Evolutionary conservation across 2,888 invertebrate species (phyloP).

Genomic region (Phaonia tiefii): DNA sequence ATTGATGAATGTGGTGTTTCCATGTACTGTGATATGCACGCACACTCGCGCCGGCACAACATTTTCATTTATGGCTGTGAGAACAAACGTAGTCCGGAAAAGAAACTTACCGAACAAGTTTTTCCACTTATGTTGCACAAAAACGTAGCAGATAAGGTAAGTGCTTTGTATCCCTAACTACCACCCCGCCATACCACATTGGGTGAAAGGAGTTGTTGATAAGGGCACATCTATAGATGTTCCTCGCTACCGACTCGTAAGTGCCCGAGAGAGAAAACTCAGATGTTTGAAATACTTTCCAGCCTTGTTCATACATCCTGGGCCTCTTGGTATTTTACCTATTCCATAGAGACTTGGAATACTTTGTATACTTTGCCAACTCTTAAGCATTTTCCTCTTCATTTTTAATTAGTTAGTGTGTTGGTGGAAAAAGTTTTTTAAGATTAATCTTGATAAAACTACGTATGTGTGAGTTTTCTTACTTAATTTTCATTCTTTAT

Average conservation of each 20-base stretch:
- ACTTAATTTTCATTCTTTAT: conserved; percentile 23
- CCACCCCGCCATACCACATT: no score
- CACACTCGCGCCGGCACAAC: conserved; percentile 96
- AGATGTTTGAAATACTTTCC: no score
- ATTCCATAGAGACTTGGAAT: not conserved
- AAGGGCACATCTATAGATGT: no score
- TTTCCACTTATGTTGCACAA: conserved; percentile 97
- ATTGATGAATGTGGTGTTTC: conserved; percentile 94
- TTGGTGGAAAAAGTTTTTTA: conserved; percentile 11
- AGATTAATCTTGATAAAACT: not conserved
- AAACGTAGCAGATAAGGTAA: conserved; percentile 93
- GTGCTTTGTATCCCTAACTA: no score
- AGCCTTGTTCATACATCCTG: no score
- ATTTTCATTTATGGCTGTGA: conserved; percentile 98
- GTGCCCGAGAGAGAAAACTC: no score
- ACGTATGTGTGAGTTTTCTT: conserved; percentile 16
- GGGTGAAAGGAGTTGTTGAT: no score
- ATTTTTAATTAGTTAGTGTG: conserved; percentile 8
- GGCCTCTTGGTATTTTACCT: not conserved
- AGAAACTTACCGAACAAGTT: conserved; percentile 93
- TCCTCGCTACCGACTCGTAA: no score
- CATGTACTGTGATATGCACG: conserved; percentile 96
- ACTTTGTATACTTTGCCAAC: not conserved
- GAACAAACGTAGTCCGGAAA: conserved; percentile 88
- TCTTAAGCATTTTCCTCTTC: conserved; percentile 11